Base-by-base conservation (phyloP, 2,888 invertebrate species). In the Drosophila testacea region DNA sequence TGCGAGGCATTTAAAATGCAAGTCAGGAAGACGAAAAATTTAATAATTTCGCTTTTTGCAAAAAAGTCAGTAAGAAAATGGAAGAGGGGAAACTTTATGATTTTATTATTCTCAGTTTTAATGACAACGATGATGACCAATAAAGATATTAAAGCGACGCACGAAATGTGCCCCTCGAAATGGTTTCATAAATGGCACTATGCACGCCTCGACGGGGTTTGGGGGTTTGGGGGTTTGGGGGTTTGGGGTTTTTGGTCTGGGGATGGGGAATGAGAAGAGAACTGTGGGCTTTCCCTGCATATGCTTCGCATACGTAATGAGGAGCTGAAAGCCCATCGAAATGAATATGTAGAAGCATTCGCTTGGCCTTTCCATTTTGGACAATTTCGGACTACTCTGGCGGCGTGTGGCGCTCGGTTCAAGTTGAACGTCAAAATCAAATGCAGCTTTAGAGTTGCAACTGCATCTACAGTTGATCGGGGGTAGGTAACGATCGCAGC, bases 11-110 rank as follows among this genome's bases (percentile, higher is more conserved):
- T 90, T 64, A 79, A 89, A 88, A 89, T 88, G 76, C 90, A 69
- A 79, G 72, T 62, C 89, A 90, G 81, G 81, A 75, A 77, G 62
- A 64, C 62, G 36, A 66, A 73, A 83, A 73, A 84, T 87, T 87
- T 90, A 85, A 90, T 90, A 90, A 89, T 90, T 89, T 88, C 77
- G 83, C 72, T 89, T 86, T 87, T 86, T 85, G 86, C 83, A 76
- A 71, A 59, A 32, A 76, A 76, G 76, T 65, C 60, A 48, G 73
- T 64, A 56, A 70, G 55, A 11, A 57, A 36, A 36, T 11, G 52
- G 68, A 10, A 39, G 42, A 22, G 54, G 66, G 47, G 38, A 6
- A 6, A 51, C 69, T 82, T 81, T 87, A 87, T 85, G 85, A 79
- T 85, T 85, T 86, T 86, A 83, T 86, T 86, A 83, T 85, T 81